Evolutionary conservation across 2,888 invertebrate species (phyloP), one percentile per base, ranked within the genome.

Genomic region (Apotomis capreana): DNA sequence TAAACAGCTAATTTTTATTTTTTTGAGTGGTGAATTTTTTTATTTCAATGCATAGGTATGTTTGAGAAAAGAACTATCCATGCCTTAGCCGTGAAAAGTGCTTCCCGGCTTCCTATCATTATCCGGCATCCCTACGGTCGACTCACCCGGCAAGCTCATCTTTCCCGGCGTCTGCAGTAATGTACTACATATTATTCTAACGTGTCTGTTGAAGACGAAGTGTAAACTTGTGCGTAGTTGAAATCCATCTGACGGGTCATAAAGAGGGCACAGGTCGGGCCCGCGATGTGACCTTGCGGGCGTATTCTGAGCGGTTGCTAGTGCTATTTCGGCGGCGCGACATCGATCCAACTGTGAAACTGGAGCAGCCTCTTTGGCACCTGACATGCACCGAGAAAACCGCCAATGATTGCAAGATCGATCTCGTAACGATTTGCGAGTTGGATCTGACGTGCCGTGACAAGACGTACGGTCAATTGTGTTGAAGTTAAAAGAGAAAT

Each of bases 321-420:
- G 69, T 71, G 77, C 87, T 91, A 90, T 90, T 91, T 90, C 85
- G 85, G 86, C 85, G 75, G 81, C 79, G 80, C 84, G 86, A 87
- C 88, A 89, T 89, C 88, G 87, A 89, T 88, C 84, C 84, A 80
- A 82, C 70, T 57, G 81, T 79, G 81, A 83, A 89, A 89, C 85
- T 90, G 84, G 87, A 89, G 87, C 89, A 87, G 73, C 85, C 85
- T 85, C 87, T 84, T 90, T 90, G 90, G 89, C 90, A 90, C 87
- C 87, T 87, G 84, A 81, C 80, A 81, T 88, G 87, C 87, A 88
- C 81, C 82, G 77, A 77, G 75, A 76, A 40, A 76, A 78, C 80
- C 77, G 80, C 82, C 84, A 82, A 82, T 81, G 82, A 87, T 87
- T 88, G 87, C 89, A 83, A 85, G 82, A 86, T 85, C 81, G 80